Base-by-base conservation (phyloP, 2,797 vertebrate genomes). In the Crax fasciolata region DNA sequence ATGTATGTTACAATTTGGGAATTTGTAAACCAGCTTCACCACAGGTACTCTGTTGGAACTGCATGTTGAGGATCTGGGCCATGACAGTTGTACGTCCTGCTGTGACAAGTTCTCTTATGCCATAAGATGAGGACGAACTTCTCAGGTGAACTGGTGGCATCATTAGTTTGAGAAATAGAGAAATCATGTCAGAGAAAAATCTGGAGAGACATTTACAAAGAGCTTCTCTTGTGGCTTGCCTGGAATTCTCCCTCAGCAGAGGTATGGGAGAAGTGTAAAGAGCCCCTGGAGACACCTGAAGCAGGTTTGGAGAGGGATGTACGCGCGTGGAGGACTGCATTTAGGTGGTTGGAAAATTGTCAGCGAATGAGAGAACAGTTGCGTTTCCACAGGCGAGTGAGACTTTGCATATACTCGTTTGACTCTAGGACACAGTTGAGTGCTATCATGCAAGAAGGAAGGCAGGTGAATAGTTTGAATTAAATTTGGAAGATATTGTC, bases 41-140 rank as follows among this genome's bases (percentile, higher is more conserved):
- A 2, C 17, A 58, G 28, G 20, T 19, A 6, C 1, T 0, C 35
- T n/a, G 52, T 51, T 65, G 78, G 67, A 86, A 58, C 9, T 6
- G 10, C 6, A 2, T 21, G 5, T 28, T 63, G 68, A 76, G 55
- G 28, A 35, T 58, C 41, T 87, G 61, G 10, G 14, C 62, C 4
- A 0, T 58, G 46, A 16, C 0, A 48, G 9, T 55, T 67, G 11
- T 35, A 9, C 46, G 25, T 58, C 46, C 30, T 11, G 2, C 8
- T 68, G 30, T 57, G 75, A 41, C n/a, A 54, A 87, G 24, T 61
- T 89, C 41, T 87, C 9, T 48, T 65, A 9, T 2, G 3, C 25
- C 57, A 1, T 20, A 66, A 38, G 18, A 51, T 28, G 21, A 54
- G 32, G 66, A 28, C 21, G 46, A 24, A 41, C 46, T 59, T 57